Conservation (phyloP, 2,888 invertebrate species). For the Tricholauxania praeusta region DNA sequence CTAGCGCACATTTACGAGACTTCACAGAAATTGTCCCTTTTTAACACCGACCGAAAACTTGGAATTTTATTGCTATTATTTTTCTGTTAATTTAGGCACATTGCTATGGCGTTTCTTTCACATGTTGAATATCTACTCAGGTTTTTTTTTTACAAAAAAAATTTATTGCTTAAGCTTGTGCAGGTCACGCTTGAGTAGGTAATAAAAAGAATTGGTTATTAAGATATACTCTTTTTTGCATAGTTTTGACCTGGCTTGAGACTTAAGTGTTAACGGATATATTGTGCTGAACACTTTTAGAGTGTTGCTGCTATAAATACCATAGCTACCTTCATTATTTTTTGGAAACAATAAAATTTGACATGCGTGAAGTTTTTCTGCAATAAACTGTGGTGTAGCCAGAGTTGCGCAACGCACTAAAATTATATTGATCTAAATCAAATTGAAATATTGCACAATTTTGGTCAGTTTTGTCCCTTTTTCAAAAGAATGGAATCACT, state of each 20-base stretch:
- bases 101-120: background rate
- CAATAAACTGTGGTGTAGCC: too few relatives aligned
- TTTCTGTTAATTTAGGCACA: background rate
- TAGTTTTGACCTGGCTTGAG: background rate
- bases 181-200: constrained; percentile 28
- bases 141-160: background rate
- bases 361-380: too few relatives aligned
- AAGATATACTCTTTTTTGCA: background rate
- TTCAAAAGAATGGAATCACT: background rate
- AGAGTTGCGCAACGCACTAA: too few relatives aligned
- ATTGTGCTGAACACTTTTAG: background rate
- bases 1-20: background rate
- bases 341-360: too few relatives aligned
- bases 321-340: too few relatives aligned
- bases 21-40: background rate
- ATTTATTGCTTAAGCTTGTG: constrained; percentile 9
- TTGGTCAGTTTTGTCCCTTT: too few relatives aligned
- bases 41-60: background rate
- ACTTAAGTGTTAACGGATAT: too few relatives aligned
- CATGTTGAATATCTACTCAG: constrained; percentile 1
- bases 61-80: background rate
- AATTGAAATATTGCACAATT: too few relatives aligned
- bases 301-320: background rate
- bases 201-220: constrained; percentile 22
- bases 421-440: too few relatives aligned